Conservation (phyloP, 2,888 invertebrate species). For the Philonicus albiceps region DNA sequence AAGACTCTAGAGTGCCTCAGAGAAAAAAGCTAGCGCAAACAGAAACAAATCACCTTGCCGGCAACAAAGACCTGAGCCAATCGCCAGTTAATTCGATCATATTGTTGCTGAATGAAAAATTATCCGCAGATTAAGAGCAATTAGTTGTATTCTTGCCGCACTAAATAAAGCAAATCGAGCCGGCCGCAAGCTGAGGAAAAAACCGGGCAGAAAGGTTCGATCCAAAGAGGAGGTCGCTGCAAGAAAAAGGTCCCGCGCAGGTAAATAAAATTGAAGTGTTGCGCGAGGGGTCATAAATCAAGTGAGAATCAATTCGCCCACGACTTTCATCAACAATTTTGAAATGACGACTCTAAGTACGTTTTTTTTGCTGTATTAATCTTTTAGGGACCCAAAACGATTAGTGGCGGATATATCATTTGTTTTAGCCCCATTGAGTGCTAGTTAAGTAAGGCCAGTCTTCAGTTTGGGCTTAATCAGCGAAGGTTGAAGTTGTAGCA, state of each 20-base stretch:
- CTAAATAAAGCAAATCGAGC: constrained; percentile 2
- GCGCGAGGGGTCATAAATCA: constrained; percentile 30
- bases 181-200: not conserved
- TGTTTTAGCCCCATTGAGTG: not conserved
- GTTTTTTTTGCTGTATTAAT: constrained; percentile 22
- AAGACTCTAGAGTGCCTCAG: not conserved
- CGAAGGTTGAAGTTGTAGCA: not conserved
- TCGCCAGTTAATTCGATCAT: constrained; percentile 27
- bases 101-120: constrained; percentile 38
- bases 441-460: not conserved
- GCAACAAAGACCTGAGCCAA: constrained; percentile 3
- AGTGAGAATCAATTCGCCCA: constrained; percentile 26
- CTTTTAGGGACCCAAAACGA: not conserved
- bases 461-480: not conserved
- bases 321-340: constrained; percentile 22
- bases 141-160: constrained; percentile 20
- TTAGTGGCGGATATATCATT: not conserved
- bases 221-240: not conserved
- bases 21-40: not conserved
- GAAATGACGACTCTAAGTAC: constrained; percentile 2
- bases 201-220: not conserved
- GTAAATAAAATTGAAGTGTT: constrained; percentile 1
- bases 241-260: not conserved
- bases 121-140: constrained; percentile 37
- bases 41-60: not conserved